phyloP scores from a whole-genome alignment of 2,888 invertebrate species.

The Autographa gamma region DNA sequence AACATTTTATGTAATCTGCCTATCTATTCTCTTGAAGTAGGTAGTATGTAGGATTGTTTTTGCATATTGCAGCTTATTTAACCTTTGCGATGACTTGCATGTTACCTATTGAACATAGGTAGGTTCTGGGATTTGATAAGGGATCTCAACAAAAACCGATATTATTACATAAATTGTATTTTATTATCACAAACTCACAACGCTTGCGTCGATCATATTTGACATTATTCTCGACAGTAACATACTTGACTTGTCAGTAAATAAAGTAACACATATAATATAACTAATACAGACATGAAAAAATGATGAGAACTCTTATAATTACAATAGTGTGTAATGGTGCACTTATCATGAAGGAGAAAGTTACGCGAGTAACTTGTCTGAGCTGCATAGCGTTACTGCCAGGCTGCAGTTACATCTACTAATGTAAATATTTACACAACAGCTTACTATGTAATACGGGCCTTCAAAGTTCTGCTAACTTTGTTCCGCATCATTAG shows the following conservation, averaged over 20 bases:
- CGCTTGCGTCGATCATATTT: slow-evolving; percentile 25
- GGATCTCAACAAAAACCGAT: slow-evolving; percentile 17
- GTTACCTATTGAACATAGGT: too few species aligned
- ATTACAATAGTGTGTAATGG: not conserved
- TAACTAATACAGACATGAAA: not conserved
- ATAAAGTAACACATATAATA: not conserved
- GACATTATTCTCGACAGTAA: slow-evolving; percentile 14
- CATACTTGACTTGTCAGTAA: slow-evolving; percentile 2
- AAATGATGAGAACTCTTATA: not conserved
- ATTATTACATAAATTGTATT: slow-evolving; percentile 42
- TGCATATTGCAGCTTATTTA: too few species aligned
- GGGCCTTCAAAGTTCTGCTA: slow-evolving; percentile 15
- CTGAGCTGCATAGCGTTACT: not conserved
- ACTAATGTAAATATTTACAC: slow-evolving; percentile 31
- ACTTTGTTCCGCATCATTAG: not conserved
- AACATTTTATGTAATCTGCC: too few species aligned
- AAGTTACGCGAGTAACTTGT: not conserved
- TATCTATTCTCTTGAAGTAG: too few species aligned
- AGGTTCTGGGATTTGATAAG: not conserved
- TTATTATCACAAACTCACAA: slow-evolving; percentile 56
- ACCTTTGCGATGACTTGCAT: too few species aligned
- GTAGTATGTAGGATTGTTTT: too few species aligned
- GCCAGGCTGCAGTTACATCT: slow-evolving; percentile 6
- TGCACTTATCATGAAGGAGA: slow-evolving; percentile 2
- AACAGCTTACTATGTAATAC: slow-evolving; percentile 35